Conservation (phyloP, 2,888 invertebrate species). For the Trachelus stipa region DNA sequence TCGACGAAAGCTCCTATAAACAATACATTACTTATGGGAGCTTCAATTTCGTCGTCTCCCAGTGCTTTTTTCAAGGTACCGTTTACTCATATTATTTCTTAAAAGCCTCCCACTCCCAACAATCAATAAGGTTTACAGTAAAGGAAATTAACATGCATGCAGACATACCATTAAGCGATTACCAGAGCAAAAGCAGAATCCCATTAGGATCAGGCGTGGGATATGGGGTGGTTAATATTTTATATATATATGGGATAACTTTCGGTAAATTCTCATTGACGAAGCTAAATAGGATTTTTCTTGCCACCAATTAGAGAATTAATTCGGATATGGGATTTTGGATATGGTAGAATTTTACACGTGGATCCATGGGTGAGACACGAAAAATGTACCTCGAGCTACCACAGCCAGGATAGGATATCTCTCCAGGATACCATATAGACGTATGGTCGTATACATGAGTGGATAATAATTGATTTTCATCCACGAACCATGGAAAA, state of each 20-base stretch:
- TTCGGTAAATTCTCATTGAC: background rate
- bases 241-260: background rate
- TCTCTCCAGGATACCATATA: background rate
- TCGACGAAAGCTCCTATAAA: background rate
- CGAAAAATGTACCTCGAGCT: background rate
- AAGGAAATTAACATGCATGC: conserved; percentile 55
- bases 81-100: background rate
- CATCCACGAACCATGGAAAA: background rate
- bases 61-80: background rate
- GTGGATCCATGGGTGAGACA: background rate
- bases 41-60: background rate
- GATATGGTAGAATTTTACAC: background rate
- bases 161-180: conserved; percentile 66
- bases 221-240: background rate
- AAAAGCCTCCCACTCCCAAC: background rate
- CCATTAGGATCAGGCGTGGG: conserved; percentile 42
- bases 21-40: background rate
- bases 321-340: background rate
- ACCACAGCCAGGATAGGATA: background rate
- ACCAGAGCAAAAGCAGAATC: conserved; percentile 67
- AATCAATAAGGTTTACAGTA: background rate
- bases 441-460: background rate
- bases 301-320: background rate
- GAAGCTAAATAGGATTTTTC: background rate
- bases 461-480: background rate